A percentile compares a stretch with the other conserved stretches of the same genome.
These are phyloP conservation scores for Tychaedon coryphoeus DNA, from an alignment of 2,113 vertebrate genomes.

Conservation along the genomic window DNA sequence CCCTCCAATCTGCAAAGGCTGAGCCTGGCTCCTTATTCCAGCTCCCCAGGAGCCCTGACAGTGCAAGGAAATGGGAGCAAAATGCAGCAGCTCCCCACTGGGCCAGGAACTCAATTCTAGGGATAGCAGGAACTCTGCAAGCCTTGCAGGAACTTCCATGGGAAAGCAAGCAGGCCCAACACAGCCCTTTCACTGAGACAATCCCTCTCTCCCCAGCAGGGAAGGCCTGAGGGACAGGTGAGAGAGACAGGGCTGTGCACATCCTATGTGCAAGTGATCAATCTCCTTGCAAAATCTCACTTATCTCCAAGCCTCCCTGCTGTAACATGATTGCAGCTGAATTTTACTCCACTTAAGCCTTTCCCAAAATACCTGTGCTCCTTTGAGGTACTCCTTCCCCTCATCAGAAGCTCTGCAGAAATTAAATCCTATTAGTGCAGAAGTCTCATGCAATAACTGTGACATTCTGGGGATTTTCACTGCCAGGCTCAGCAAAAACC, in stretches of 20 bases:
- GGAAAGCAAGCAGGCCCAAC: neutral
- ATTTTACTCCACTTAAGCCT: neutral
- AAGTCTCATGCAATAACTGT: neutral
- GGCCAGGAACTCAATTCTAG: neutral
- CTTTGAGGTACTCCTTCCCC: neutral
- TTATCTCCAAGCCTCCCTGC: neutral
- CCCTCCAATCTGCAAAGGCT: neutral
- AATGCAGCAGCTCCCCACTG: neutral
- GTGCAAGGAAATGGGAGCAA: accelerated
- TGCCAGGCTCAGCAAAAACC: neutral
- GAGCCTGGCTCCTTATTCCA: neutral
- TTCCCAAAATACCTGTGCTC: slow-evolving; percentile 7
- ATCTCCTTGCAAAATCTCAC: neutral
- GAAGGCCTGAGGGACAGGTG: neutral
- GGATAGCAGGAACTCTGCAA: neutral
- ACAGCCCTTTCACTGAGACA: accelerated
- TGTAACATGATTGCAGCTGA: neutral
- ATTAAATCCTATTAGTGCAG: slow-evolving; percentile 24
- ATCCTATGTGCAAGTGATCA: accelerated
- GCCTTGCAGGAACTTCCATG: neutral
- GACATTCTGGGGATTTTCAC: neutral
- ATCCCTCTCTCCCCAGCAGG: neutral
- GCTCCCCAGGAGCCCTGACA: neutral
- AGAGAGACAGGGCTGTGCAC: neutral
- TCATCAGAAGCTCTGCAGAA: neutral